Conservation (phyloP, 1,140 invertebrate genomes). For the Agraylea sexmaculata region DNA sequence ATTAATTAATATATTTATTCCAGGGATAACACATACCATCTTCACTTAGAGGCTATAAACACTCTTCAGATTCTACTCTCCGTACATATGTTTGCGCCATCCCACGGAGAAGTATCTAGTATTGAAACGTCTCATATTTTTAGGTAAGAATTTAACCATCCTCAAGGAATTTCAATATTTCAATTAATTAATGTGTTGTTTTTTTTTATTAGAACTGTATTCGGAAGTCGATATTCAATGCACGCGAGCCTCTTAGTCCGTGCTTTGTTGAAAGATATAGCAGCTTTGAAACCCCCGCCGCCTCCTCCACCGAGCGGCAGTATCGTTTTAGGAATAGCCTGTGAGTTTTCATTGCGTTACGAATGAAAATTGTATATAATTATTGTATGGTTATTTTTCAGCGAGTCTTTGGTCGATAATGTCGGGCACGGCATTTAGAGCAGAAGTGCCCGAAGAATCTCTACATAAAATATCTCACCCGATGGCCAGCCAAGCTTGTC, state of each 20-base stretch:
- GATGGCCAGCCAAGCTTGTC: slow-evolving; percentile 77
- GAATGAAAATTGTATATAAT: too few species aligned
- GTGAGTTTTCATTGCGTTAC: slow-evolving; percentile 34
- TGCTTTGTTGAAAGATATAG: slow-evolving; percentile 65
- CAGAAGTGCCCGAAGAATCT: slow-evolving; percentile 26
- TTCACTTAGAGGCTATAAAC: slow-evolving; percentile 83
- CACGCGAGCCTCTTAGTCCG: slow-evolving; percentile 65
- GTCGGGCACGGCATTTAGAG: slow-evolving; percentile 22
- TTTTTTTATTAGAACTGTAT: slow-evolving; percentile 49
- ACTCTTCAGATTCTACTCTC: slow-evolving; percentile 76
- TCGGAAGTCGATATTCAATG: slow-evolving; percentile 58
- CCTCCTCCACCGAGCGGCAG: slow-evolving; percentile 60
- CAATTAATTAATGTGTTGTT: too few species aligned
- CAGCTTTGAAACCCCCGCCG: slow-evolving; percentile 62
- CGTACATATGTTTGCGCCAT: slow-evolving; percentile 72
- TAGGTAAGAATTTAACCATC: slow-evolving; percentile 30
- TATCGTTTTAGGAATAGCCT: slow-evolving; percentile 71
- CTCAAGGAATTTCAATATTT: too few species aligned
- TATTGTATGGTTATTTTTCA: slow-evolving; percentile 29
- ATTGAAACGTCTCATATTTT: slow-evolving; percentile 47
- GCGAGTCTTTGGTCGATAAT: slow-evolving; percentile 70
- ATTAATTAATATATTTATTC: slow-evolving; percentile 30
- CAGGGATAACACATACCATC: slow-evolving; percentile 77
- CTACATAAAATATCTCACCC: slow-evolving; percentile 45
- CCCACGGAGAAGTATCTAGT: slow-evolving; percentile 29